Evolutionary conservation across 2,113 vertebrate genomes (phyloP).

Genomic region (Piprites chloris): DNA sequence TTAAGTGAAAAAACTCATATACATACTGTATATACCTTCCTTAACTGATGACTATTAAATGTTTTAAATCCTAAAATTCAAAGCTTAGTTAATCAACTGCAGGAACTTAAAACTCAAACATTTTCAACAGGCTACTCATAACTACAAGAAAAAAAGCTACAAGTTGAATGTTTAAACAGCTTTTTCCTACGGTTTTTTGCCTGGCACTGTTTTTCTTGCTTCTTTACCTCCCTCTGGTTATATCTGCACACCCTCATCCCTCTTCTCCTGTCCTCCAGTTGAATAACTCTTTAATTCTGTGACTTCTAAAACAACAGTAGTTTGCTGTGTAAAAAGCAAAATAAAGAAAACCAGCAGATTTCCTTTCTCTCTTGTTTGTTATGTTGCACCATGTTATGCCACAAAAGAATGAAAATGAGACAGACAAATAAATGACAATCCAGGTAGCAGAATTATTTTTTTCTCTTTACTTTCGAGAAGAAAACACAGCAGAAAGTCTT

Average conservation of each 20-base stretch:
- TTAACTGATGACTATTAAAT: neutral
- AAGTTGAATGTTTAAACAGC: neutral
- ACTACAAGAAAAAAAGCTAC: neutral
- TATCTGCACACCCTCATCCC: neutral
- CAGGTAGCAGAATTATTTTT: constrained; percentile 39
- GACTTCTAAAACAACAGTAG: neutral
- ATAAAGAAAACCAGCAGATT: neutral
- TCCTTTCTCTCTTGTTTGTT: neutral
- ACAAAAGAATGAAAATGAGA: constrained; percentile 32
- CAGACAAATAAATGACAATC: constrained; percentile 39
- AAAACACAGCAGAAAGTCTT: constrained; percentile 55
- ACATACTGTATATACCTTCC: neutral
- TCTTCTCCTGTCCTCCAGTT: neutral
- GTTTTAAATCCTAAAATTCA: neutral
- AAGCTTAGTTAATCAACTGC: neutral
- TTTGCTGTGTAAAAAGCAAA: neutral
- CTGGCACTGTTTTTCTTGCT: neutral
- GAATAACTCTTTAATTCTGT: neutral
- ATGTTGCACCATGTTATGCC: neutral
- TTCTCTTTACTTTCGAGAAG: constrained; percentile 30
- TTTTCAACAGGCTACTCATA: neutral
- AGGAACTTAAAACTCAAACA: neutral
- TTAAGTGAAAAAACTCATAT: neutral
- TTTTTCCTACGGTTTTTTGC: neutral
- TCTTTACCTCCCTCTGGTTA: neutral